Conservation (phyloP, 2,113 vertebrate genomes). For the Nicator chloris region DNA sequence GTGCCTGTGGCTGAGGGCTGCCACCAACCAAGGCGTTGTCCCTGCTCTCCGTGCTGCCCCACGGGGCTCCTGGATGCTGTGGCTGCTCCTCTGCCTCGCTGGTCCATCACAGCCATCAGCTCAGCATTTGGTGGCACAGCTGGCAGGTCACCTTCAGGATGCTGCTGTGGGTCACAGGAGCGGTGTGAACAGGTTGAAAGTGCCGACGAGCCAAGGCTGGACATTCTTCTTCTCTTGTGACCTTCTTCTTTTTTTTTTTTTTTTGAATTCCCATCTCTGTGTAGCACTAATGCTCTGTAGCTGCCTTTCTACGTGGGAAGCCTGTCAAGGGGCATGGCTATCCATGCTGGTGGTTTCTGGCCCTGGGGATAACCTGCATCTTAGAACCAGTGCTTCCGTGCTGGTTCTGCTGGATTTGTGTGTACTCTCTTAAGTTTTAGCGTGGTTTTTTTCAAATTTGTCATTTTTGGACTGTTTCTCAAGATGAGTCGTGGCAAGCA, state of each 20-base stretch:
- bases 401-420: neutral
- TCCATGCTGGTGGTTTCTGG: neutral
- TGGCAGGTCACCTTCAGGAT: neutral
- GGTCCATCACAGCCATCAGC: accelerated
- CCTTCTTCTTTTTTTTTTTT: neutral
- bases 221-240: neutral
- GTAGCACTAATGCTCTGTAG: neutral
- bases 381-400: neutral
- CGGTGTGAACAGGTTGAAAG: neutral
- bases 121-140: accelerated
- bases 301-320: neutral
- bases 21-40: neutral
- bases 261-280: neutral
- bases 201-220: accelerated
- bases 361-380: neutral
- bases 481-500: neutral
- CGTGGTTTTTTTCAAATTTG: neutral
- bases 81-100: neutral
- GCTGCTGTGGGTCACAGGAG: neutral
- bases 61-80: neutral
- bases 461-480: neutral
- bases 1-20: neutral
- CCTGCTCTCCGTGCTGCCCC: neutral
- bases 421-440: neutral
- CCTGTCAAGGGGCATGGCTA: accelerated